Evolutionary conservation across 2,113 vertebrate species (phyloP), one percentile per base, ranked within the genome.

Genomic region (Puntigrus tetrazona): DNA sequence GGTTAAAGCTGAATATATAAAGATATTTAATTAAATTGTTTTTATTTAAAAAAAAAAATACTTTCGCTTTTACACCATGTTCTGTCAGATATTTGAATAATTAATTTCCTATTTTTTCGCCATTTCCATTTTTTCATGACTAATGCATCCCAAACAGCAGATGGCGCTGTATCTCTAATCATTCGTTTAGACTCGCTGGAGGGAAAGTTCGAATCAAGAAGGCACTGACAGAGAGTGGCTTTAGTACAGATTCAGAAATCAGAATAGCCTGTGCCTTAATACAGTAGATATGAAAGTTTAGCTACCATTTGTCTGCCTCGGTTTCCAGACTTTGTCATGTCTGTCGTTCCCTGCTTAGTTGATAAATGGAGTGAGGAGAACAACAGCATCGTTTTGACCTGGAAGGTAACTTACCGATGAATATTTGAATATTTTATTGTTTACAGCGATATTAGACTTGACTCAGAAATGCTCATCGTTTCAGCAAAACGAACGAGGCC

Each of bases 331-430:
- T 34, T 25, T 20, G 72, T 81, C 70, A 83, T 89, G 82, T 75
- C 47, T 25, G 34, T 59, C 13, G 27, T 85, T 9, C 8, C 31
- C 18, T 87, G 87, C 84, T 86, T 94, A 77, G 41, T 87, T 70
- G 72, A 90, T 2, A 79, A 9, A 27, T 95, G 94, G 94, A 78
- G 63, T 22, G 83, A 92, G 55, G 93, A 94, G 85, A 95, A 94
- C 86, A 94, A 94, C 89, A 76, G 61, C 11, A 41, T 94, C 34
- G 90, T 92, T 5, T 88, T 85, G 22, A 91, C 86, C n/a, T 94
- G 89, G 88, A 91, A 92, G 92, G 94, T 95, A n/a, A n/a, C n/a
- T n/a, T n/a, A 22, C 34, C n/a, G 20, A 38, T 22, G 34, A 36
- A 50, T 50, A 45, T 10, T 20, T n/a, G n/a, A 22, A 2, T 50